Evolutionary conservation across 2,888 invertebrate species (phyloP).

Genomic region (Pristionchus arcanus): DNA sequence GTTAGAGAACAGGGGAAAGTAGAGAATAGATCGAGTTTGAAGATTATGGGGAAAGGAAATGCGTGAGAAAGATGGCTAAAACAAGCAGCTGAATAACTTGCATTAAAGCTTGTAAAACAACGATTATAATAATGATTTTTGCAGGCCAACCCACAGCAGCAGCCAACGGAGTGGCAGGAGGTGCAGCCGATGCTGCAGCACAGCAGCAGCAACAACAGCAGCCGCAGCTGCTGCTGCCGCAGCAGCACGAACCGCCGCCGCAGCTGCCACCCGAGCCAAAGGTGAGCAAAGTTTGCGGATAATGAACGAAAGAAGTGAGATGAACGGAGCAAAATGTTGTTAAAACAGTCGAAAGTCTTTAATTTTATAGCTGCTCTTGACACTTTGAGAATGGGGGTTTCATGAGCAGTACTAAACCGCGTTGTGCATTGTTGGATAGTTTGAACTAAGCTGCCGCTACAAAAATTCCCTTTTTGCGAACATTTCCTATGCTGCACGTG

Average conservation of each 20-base stretch:
- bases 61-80: background rate
- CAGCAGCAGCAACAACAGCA: background rate
- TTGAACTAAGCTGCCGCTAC: too few species aligned
- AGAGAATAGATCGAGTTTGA: background rate
- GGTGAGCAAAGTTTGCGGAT: background rate
- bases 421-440: too few species aligned
- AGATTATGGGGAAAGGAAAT: background rate
- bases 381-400: too few species aligned
- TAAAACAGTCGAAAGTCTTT: too few species aligned
- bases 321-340: too few species aligned
- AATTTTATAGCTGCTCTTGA: too few species aligned
- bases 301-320: too few species aligned
- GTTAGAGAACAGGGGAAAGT: background rate
- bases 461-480: too few species aligned
- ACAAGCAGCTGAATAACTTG: too few species aligned
- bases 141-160: background rate
- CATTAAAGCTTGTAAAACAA: too few species aligned
- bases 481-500: too few species aligned
- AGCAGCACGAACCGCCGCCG: slow-evolving; percentile 23
- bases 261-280: slow-evolving; percentile 32
- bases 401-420: too few species aligned
- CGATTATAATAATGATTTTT: background rate
- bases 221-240: background rate
- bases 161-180: background rate
- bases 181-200: background rate